Evolutionary conservation across 2,797 vertebrate species (phyloP).

Genomic region (Dryobates pubescens): DNA sequence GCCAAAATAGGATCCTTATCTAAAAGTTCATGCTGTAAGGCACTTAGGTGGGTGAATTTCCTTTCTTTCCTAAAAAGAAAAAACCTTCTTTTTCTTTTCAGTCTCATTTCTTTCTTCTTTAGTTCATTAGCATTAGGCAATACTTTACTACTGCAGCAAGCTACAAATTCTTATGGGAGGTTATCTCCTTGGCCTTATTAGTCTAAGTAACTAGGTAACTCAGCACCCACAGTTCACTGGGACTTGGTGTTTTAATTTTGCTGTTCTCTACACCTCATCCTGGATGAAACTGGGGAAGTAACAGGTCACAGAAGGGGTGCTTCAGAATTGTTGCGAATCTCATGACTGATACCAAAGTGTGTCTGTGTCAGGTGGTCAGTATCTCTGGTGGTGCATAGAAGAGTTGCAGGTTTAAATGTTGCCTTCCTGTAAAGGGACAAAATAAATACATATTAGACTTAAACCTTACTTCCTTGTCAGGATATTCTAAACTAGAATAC

Average conservation of each 20-base stretch:
- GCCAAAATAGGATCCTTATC: not conserved
- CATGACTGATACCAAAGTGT: not conserved
- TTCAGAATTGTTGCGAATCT: not conserved
- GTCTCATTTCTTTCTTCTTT: not conserved
- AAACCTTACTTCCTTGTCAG: not conserved
- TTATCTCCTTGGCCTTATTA: not conserved
- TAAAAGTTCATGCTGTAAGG: not conserved
- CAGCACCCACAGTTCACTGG: not conserved
- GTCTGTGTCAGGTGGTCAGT: not conserved
- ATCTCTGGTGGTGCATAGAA: not conserved
- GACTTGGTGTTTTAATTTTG: not conserved
- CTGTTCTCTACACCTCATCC: not conserved
- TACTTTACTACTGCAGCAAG: not conserved
- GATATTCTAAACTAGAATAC: not conserved
- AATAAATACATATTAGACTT: not conserved
- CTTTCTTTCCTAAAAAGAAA: not conserved
- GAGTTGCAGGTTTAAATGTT: not conserved
- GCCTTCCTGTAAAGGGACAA: not conserved
- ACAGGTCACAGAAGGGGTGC: not conserved
- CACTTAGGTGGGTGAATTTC: not conserved
- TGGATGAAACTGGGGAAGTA: not conserved
- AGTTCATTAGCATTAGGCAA: not conserved
- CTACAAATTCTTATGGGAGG: not conserved
- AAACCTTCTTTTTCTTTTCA: not conserved
- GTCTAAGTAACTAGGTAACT: not conserved